Evolutionary conservation across 2,888 invertebrate genomes (phyloP).

Genomic region (Drosophila mimetica): DNA sequence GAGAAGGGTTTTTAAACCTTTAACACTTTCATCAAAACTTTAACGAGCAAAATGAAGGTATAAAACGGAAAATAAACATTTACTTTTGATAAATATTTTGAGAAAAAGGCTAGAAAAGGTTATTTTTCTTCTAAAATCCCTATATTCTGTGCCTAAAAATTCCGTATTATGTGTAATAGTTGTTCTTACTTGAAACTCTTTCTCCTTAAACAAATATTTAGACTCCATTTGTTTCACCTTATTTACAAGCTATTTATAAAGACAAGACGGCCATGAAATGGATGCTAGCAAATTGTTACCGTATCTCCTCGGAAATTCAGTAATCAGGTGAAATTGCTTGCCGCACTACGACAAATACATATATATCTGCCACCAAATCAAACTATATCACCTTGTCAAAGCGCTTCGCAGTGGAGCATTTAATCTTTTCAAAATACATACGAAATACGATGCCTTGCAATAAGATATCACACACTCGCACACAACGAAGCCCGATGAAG

Average conservation of each 20-base stretch:
- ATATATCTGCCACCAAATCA: conserved; percentile 25
- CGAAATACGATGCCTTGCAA: conserved; percentile 32
- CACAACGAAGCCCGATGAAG: conserved; percentile 3
- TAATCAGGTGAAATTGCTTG: conserved; percentile 26
- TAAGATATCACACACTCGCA: conserved; percentile 30
- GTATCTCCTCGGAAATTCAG: conserved; percentile 9
- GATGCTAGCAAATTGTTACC: conserved; percentile 9
- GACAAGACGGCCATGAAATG: conserved; percentile 6
- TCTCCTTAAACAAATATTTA: conserved; percentile 15
- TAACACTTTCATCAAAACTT: background rate
- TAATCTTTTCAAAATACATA: conserved; percentile 61
- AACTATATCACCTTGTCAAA: conserved; percentile 48
- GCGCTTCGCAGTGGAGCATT: conserved; percentile 54
- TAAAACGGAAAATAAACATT: too few species aligned
- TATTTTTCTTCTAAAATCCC: too few species aligned
- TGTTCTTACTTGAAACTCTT: background rate
- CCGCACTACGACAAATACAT: background rate
- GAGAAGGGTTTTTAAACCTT: background rate
- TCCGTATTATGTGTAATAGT: too few species aligned
- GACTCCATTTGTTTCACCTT: conserved; percentile 7
- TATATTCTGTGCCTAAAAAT: too few species aligned
- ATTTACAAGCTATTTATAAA: conserved; percentile 15
- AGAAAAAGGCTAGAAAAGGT: too few species aligned
- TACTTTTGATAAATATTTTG: too few species aligned
- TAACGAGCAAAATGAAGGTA: too few species aligned